Conservation (phyloP, 2,797 vertebrate genomes). For the Hozukius guyotensis region DNA sequence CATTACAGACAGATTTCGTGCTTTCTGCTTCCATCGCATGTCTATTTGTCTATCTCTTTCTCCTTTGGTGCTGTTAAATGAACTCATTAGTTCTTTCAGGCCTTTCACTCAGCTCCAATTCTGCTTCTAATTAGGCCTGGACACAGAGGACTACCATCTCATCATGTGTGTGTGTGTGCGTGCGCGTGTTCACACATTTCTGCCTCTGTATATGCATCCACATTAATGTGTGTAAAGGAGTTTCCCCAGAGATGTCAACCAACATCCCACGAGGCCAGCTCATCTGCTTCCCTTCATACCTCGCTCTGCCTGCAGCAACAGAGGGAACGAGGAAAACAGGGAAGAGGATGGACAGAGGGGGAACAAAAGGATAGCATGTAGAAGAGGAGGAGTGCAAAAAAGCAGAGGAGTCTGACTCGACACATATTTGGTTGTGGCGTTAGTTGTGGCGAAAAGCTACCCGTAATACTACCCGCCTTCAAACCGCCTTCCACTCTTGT, state of each 20-base stretch:
- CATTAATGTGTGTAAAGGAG: not conserved
- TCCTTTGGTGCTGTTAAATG: slow-evolving; percentile 38
- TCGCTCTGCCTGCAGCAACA: slow-evolving; percentile 17
- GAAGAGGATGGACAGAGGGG: not conserved
- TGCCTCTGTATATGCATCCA: slow-evolving; percentile 6
- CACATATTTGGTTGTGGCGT: slow-evolving; percentile 64
- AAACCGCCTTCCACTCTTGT: slow-evolving; percentile 3
- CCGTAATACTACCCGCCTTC: slow-evolving; percentile 6
- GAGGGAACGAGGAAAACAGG: not conserved
- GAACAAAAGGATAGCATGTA: not conserved
- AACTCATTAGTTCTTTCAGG: slow-evolving; percentile 61
- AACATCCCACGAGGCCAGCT: slow-evolving; percentile 23
- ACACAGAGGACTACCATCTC: slow-evolving; percentile 59
- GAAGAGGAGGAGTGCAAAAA: slow-evolving; percentile 2
- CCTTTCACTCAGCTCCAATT: slow-evolving; percentile 63
- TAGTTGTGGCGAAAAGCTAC: slow-evolving; percentile 37
- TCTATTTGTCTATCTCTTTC: not conserved
- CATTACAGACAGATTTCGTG: not conserved
- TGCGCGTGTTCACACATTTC: not conserved
- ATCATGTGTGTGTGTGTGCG: not conserved
- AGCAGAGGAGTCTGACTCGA: slow-evolving; percentile 54
- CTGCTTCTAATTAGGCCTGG: slow-evolving; percentile 69
- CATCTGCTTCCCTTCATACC: slow-evolving; percentile 31
- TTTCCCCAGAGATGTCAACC: slow-evolving; percentile 11
- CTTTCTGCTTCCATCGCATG: not conserved